These are phyloP conservation scores for Drosophila pegasa DNA, from an alignment of 2,888 invertebrate species.

Conservation along the genomic window DNA sequence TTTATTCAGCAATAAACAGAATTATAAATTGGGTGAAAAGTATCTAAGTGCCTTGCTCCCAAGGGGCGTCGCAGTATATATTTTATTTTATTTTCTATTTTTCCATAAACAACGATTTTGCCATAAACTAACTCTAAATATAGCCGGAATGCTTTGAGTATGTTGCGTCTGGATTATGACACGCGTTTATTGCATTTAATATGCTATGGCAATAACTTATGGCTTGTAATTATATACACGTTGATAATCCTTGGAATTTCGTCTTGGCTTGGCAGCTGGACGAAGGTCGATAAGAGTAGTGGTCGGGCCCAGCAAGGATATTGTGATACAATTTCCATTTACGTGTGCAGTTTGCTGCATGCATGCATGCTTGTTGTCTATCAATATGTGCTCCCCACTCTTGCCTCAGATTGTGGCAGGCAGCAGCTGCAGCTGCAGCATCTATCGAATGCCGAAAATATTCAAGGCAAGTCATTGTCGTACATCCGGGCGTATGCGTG, in stretches of 20 bases:
- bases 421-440: conserved; percentile 1
- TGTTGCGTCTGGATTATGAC: not conserved
- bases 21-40: conserved; percentile 13
- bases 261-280: conserved; percentile 15
- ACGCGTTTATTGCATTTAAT: conserved; percentile 3
- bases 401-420: conserved; percentile 11
- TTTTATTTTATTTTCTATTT: too few species aligned
- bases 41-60: not conserved
- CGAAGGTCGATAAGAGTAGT: conserved; percentile 21
- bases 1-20: conserved; percentile 7
- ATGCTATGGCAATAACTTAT: conserved; percentile 25
- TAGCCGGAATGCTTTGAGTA: not conserved
- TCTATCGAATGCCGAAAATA: conserved; percentile 24
- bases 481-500: conserved; percentile 66
- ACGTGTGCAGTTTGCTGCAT: conserved; percentile 53
- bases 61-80: not conserved
- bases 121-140: not conserved
- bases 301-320: conserved; percentile 43
- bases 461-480: conserved; percentile 10
- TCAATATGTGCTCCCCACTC: conserved; percentile 19
- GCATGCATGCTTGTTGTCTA: conserved; percentile 27
- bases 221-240: conserved; percentile 43
- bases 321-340: conserved; percentile 74
- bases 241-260: conserved; percentile 24
- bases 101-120: not conserved